Evolutionary conservation across 1,140 invertebrate species (phyloP), one percentile per base, ranked within the genome.

Genomic region (Wiebesia pumilae): DNA sequence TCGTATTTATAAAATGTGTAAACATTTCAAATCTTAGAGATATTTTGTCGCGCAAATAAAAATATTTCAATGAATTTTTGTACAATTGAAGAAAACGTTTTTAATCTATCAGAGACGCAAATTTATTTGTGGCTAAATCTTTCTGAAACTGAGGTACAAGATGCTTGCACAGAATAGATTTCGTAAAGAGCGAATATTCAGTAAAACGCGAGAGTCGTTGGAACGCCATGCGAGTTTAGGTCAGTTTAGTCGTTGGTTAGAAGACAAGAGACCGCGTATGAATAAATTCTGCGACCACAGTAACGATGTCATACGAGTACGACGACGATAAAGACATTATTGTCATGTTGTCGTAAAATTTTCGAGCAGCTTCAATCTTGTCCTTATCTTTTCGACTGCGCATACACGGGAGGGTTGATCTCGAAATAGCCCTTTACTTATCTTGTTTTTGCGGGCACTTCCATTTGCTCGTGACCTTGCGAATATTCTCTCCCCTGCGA

Each of bases 391-490:
- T 33, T 14, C 30, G 10, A 12, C 51, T 16, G 19, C 51, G 51
- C 19, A 54, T 16, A 54, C 51, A 54, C 51, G 19, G 2, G 7
- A 6, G 51, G 19, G 51, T 62, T 6, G 4, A 3, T 6, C 24
- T 27, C 24, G 14, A 62, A 24, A 62, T 62, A 62, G 3, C n/a
- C 35, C 30, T 2, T n/a, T 33, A 71, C 69, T 38, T 3, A 21
- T 38, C 69, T 71, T 24, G 33, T 71, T 38, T 33, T 71, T 71
- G 19, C 16, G 30, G 16, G 33, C 30, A 33, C 33, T 71, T 71
- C 24, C 69, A 71, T 71, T 71, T 35, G 33, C 35, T 71, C 69
- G 33, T 71, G 69, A 71, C 69, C 69, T 71, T 71, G 69, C 0
- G 69, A 30, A 2, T 71, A 33, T 38, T 9, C 3, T 71, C 35